Percentiles rank a stretch among this genome's conserved stretches.
phyloP scores from a whole-genome alignment of 1,140 invertebrate species.

The Andrena cerasifolii region DNA sequence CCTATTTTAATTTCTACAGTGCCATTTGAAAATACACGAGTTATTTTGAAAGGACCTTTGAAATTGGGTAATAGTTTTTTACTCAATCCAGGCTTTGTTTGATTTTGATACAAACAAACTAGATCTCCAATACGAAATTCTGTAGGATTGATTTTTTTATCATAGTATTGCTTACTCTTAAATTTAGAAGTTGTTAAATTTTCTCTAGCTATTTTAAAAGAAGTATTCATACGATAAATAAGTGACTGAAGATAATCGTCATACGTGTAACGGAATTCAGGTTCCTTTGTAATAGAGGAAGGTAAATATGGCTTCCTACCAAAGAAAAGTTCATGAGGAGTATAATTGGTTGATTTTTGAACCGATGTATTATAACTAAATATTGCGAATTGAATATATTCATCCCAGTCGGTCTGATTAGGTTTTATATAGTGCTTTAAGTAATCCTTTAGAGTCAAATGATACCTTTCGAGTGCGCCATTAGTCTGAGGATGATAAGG shows the following conservation, averaged over 20 bases:
- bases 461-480: constrained; percentile 75
- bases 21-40: background rate
- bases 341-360: constrained; percentile 76
- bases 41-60: background rate
- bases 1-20: background rate
- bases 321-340: constrained; percentile 79
- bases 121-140: background rate
- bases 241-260: background rate
- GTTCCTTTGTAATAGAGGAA: background rate
- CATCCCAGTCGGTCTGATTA: constrained; percentile 78
- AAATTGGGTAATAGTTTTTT: background rate
- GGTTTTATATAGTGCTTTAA: constrained; percentile 72
- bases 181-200: background rate
- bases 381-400: constrained; percentile 75
- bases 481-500: constrained; percentile 75
- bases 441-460: constrained; percentile 68
- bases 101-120: background rate
- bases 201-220: background rate
- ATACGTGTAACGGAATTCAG: background rate
- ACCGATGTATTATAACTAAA: constrained; percentile 79
- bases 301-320: constrained; percentile 74
- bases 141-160: background rate
- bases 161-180: background rate
- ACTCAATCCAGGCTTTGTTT: constrained; percentile 22
- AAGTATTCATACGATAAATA: background rate